These are phyloP conservation scores for Drosophila recens DNA, from an alignment of 2,888 invertebrate genomes.

Conservation along the genomic window DNA sequence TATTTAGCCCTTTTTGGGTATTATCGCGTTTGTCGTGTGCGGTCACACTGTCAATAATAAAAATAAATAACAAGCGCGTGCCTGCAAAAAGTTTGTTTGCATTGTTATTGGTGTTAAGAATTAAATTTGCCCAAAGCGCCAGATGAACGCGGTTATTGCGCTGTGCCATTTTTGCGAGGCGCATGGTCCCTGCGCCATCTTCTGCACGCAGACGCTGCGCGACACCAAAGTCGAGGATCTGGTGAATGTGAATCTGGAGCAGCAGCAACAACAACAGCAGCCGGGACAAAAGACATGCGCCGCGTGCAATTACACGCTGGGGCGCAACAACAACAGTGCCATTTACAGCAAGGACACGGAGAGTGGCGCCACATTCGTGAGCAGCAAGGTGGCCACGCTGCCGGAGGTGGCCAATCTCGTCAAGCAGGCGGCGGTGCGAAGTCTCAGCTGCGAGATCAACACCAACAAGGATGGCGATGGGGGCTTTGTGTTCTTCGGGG, in stretches of 20 bases:
- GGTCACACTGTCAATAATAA: conserved; percentile 46
- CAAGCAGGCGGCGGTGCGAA: conserved; percentile 91
- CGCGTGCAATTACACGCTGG: conserved; percentile 88
- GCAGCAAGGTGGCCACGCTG: conserved; percentile 91
- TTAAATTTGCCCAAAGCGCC: neutral
- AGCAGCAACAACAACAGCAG: conserved; percentile 75
- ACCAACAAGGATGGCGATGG: conserved; percentile 87
- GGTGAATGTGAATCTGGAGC: conserved; percentile 82
- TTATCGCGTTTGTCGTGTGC: neutral
- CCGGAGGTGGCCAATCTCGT: conserved; percentile 89
- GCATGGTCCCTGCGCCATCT: conserved; percentile 95
- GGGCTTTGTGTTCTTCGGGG: conserved; percentile 96
- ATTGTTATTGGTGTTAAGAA: conserved; percentile 1
- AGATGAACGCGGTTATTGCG: conserved; percentile 93
- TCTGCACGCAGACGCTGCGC: conserved; percentile 93
- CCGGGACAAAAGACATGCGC: conserved; percentile 79
- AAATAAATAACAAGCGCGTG: conserved; percentile 56
- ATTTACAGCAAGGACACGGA: conserved; percentile 89
- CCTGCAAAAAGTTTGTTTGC: conserved; percentile 14
- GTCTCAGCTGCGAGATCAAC: conserved; percentile 95
- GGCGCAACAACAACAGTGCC: conserved; percentile 86
- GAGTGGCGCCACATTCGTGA: conserved; percentile 90
- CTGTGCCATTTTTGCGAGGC: conserved; percentile 98
- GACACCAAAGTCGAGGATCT: conserved; percentile 85
- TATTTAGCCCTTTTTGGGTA: neutral